Base-by-base conservation (phyloP, 1,140 invertebrate species). In the Ooceraea biroi region DNA sequence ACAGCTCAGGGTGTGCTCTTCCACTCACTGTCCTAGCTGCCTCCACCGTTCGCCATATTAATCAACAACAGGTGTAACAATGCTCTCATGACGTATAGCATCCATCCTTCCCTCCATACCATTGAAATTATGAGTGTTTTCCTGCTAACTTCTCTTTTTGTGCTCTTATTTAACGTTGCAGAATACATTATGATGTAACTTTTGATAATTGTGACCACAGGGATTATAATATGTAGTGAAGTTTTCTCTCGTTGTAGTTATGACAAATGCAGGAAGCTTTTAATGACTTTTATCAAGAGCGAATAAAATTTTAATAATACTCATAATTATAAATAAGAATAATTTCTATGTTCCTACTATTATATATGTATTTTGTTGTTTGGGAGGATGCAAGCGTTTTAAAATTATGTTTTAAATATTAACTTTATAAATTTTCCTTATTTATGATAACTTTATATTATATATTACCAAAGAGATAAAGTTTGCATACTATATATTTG, bases 61-160 rank as follows among this genome's bases (percentile, higher is more conserved):
- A 80, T 80, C 65, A 80, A 80, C 65, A 80, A 69, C 76, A 80
- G 50, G 50, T 80, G 76, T 65, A 57, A 71, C 50, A 17, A 46
- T 25, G 65, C 1, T 2, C 36, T 12, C 44, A 11, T 12, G 58
- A 63, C 46, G 19, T 65, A 66, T 11, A 11, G n/a, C n/a, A 44
- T 3, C 17, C 7, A 4, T 44, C 1, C 60, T 11, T 12, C 27
- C 27, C 27, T 48, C 50, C 12, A n/a, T 52, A 44, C 19, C 22
- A 4, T 5, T 66, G 14, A 25, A 77, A 66, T 22, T 55, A 25
- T 52, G 14, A 50, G 3, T 10, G 41, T 55, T 50, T 25, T 36
- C 52, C 41, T 27, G 60, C 30, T 25, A 66, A 52, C 11, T 41
- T 8, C 30, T 52, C 22, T 52, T 55, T 52, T 30, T 50, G 3